Evolutionary conservation across 2,888 invertebrate species (phyloP), one percentile per base, ranked within the genome.

Genomic region (Orthosia incerta): DNA sequence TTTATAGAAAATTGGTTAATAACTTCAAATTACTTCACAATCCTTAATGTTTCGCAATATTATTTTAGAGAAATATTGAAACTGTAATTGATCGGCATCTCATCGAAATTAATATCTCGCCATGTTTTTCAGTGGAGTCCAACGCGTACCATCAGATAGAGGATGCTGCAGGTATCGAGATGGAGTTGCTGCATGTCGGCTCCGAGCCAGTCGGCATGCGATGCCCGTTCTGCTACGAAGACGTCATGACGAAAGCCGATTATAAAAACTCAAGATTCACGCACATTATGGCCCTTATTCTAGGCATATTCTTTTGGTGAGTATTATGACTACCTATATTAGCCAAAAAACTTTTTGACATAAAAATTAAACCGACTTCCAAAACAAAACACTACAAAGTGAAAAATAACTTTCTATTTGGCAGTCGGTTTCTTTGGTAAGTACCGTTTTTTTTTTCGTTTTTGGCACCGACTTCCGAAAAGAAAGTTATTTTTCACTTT

Each of bases 151-250:
- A 90, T 53, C 95, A 93, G 71, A 95, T 96, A 78, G 93, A 93
- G 60, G 88, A 87, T 78, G 91, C 91, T 13, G 93, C 93, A 60
- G 91, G 87, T 76, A 94, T 96, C 23, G 96, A 96, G 86, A 93
- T 96, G 94, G 96, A 96, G 68, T 84, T 96, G 5, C 83, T 96
- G 53, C 93, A 93, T 56, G 96, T 96, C 1, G 96, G 96, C 1
- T 95, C 96, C 5, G 96, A 96, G 84, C 96, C 96, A 0, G 94
- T 96, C 39, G 96, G 96, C 18, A 94, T 96, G 91, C 91, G 94
- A 4, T 96, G 96, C 76, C 95, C 95, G 0, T 86, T 93, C 80
- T 96, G 96, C 79, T 92, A 92, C 12, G 96, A 96, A 74, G 96
- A 96, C 72, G 89, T 95, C 62, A 96, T 96, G 96, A 95, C 96